These are phyloP conservation scores for Psilopogon haemacephalus DNA, from an alignment of 2,113 vertebrate genomes.

Conservation along the genomic window DNA sequence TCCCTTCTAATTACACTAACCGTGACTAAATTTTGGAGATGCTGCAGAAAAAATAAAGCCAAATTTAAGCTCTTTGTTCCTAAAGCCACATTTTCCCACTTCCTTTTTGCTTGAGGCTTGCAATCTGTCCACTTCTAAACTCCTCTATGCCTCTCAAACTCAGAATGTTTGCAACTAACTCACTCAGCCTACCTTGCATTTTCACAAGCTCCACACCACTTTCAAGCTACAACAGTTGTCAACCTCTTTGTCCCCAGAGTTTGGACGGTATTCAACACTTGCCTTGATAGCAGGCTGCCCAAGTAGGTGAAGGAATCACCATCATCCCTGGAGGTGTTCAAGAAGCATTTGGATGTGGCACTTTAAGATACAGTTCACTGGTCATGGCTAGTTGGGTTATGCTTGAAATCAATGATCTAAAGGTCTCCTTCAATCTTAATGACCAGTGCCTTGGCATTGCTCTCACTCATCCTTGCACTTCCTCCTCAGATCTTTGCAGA, in stretches of 20 bases:
- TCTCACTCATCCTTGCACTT: neutral
- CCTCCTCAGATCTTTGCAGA: neutral
- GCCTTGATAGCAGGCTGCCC: neutral
- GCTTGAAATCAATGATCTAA: no score
- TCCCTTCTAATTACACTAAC: neutral
- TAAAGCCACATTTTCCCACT: neutral
- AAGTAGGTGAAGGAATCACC: no score
- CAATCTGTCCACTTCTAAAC: neutral
- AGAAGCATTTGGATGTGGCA: no score
- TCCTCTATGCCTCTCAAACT: neutral
- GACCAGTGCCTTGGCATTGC: fast-evolving
- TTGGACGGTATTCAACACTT: neutral
- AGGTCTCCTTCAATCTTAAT: no score
- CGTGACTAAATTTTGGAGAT: neutral
- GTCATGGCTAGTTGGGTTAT: no score
- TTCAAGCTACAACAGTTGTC: neutral
- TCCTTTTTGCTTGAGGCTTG: neutral
- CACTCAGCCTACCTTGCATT: neutral
- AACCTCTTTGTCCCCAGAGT: neutral
- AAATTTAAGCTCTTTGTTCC: neutral
- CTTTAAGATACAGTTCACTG: no score
- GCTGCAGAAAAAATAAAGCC: neutral
- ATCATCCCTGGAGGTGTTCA: no score
- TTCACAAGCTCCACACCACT: neutral
- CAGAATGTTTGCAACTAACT: neutral